A percentile compares a stretch with the other conserved stretches of the same genome.
Conservation (phyloP, 2,113 vertebrate genomes). For the Grammomys surdaster region DNA sequence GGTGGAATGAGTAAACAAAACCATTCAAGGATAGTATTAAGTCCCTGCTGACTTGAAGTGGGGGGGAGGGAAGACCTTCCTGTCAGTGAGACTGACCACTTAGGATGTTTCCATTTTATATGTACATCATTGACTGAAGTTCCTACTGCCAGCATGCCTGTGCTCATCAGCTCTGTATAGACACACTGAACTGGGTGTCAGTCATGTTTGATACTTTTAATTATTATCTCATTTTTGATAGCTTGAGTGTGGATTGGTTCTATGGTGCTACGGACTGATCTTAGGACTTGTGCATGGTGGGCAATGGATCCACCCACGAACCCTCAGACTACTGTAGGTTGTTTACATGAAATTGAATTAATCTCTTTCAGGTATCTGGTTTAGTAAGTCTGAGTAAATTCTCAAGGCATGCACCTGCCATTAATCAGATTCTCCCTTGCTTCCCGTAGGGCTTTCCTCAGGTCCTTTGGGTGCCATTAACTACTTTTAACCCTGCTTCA, state of each 20-base stretch:
- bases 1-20: neutral
- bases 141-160: neutral
- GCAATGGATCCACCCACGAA: neutral
- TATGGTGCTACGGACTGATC: neutral
- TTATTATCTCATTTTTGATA: neutral
- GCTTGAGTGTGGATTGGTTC: neutral
- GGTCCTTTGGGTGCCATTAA: neutral
- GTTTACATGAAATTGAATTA: neutral
- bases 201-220: neutral
- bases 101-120: neutral
- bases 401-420: neutral
- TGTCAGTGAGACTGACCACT: neutral
- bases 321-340: neutral
- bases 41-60: neutral
- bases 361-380: neutral
- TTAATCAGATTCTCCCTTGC: neutral
- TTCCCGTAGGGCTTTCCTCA: neutral
- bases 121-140: neutral
- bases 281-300: neutral
- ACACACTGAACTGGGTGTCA: neutral
- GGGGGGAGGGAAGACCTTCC: neutral
- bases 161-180: neutral
- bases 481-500: neutral
- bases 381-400: neutral
- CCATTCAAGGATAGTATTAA: neutral